A percentile compares a stretch with the other conserved stretches of the same genome.
Conservation (phyloP, 2,113 vertebrate species). For the Oreochromis aureus region DNA sequence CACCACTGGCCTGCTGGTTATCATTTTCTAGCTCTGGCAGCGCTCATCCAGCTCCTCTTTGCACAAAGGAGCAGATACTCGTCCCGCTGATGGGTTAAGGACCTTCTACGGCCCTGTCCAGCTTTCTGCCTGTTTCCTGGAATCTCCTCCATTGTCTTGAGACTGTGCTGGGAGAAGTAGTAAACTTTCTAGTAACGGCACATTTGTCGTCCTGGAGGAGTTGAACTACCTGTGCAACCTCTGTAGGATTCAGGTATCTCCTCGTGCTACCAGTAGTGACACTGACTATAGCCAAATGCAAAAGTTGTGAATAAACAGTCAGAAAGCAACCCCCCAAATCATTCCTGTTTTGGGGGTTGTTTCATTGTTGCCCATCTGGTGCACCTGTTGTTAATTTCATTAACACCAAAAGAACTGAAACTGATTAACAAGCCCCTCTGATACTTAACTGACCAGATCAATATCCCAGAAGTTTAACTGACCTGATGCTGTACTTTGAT, state of each 20-base stretch:
- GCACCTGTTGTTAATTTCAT: not conserved
- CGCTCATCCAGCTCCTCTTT: accelerated
- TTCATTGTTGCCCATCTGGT: not conserved
- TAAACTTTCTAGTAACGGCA: not conserved
- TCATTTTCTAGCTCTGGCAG: not conserved
- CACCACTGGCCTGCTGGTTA: not conserved
- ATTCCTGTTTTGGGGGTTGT: not conserved
- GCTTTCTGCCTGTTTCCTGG: not conserved
- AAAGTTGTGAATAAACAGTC: not conserved
- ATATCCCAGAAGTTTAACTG: not conserved
- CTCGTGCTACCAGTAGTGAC: not conserved
- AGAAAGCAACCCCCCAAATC: accelerated
- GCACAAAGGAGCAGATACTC: not conserved
- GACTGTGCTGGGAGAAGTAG: not conserved
- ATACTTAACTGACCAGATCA: not conserved
- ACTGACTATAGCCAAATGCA: not conserved
- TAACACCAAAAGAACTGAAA: not conserved
- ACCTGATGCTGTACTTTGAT: not conserved
- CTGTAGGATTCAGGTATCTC: not conserved
- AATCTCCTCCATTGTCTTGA: not conserved
- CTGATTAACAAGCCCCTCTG: not conserved
- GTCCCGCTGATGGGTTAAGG: not conserved
- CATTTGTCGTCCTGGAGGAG: not conserved
- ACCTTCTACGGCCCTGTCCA: not conserved
- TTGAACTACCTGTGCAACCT: not conserved